Percentiles rank a stretch among this genome's conserved stretches.
Conservation (phyloP, 2,797 vertebrate species). For the Coreius guichenoti region DNA sequence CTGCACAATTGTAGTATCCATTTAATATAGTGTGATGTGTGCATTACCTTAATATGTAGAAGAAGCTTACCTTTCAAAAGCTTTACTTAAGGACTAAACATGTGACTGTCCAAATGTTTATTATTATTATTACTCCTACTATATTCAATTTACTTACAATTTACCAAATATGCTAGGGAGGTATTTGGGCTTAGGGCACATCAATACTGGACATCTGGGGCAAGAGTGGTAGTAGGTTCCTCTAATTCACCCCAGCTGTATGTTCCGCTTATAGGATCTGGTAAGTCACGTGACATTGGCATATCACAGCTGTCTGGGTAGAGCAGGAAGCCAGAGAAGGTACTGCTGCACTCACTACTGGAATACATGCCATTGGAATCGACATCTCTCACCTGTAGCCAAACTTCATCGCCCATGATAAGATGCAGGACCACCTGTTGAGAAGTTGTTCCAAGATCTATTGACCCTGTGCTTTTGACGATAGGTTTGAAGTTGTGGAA, state of each 20-base stretch:
- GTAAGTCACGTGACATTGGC: conserved; percentile 29
- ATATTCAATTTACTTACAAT: not conserved
- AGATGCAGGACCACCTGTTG: conserved; percentile 71
- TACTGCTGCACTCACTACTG: conserved; percentile 64
- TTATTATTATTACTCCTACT: not conserved
- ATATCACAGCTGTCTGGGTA: conserved; percentile 73
- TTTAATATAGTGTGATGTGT: not conserved
- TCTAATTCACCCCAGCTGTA: conserved; percentile 52
- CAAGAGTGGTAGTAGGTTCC: not conserved
- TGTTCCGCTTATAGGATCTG: not conserved
- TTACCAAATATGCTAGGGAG: not conserved
- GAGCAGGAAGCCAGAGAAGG: conserved; percentile 76
- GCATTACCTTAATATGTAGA: not conserved
- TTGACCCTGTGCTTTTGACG: conserved; percentile 60
- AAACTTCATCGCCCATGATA: conserved; percentile 61
- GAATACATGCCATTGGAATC: conserved; percentile 70
- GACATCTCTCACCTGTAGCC: conserved; percentile 74
- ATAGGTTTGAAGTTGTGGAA: conserved; percentile 68
- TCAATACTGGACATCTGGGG: conserved; percentile 1
- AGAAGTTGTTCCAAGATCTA: conserved; percentile 57
- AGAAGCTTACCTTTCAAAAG: not conserved
- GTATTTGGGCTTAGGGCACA: not conserved
- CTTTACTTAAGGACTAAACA: not conserved
- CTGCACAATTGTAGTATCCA: not conserved
- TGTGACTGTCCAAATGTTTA: not conserved